These are phyloP conservation scores for Congeria kusceri DNA, from an alignment of 2,888 invertebrate species.

Conservation along the genomic window DNA sequence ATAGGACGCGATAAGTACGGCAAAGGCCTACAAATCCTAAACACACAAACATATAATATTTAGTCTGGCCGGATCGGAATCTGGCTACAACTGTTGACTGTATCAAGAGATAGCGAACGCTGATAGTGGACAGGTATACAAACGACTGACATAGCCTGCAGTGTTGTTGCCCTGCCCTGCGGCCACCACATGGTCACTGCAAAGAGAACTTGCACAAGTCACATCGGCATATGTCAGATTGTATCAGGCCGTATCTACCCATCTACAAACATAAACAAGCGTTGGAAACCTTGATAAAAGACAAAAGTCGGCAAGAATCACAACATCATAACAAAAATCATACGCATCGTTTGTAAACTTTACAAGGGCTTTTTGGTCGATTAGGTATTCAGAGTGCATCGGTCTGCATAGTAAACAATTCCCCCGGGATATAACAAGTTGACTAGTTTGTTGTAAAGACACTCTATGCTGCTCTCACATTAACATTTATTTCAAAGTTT, in stretches of 20 bases:
- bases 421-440: too few relatives aligned
- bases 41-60: conserved; percentile 29
- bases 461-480: too few relatives aligned
- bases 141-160: conserved; percentile 49
- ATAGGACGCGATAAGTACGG: conserved; percentile 31
- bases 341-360: too few relatives aligned
- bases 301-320: conserved; percentile 5
- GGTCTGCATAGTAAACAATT: too few relatives aligned
- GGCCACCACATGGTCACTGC: conserved; percentile 48
- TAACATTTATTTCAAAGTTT: too few relatives aligned
- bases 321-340: too few relatives aligned
- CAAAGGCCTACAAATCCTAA: not conserved
- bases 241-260: conserved; percentile 33
- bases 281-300: conserved; percentile 4
- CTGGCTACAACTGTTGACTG: conserved; percentile 51
- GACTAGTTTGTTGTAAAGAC: too few relatives aligned
- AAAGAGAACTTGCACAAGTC: conserved; percentile 10
- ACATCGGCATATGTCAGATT: conserved; percentile 40
- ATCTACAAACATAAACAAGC: conserved; percentile 53
- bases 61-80: conserved; percentile 54
- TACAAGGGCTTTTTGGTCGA: too few relatives aligned
- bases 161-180: conserved; percentile 40
- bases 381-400: too few relatives aligned
- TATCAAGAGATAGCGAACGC: conserved; percentile 45
- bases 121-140: conserved; percentile 45